Percentiles rank a stretch among this genome's conserved stretches.
Conservation (phyloP, 2,797 vertebrate species). For the Syndactyla subalaris region DNA sequence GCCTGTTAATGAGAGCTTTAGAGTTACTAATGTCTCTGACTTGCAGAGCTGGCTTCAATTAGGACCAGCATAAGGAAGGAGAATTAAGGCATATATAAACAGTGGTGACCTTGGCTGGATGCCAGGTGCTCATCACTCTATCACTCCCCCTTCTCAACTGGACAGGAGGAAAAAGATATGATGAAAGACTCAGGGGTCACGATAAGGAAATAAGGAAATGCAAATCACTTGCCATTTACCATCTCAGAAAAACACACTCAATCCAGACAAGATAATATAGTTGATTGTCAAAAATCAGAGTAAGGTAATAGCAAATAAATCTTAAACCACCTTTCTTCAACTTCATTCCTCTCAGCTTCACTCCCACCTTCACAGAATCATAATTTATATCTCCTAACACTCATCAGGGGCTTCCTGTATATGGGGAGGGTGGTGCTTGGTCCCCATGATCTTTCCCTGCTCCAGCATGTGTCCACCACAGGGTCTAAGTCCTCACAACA, state of each 20-base stretch:
- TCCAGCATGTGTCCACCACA: neutral
- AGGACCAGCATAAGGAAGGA: neutral
- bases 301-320: neutral
- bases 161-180: too few species aligned
- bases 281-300: neutral
- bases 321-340: neutral
- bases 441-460: neutral
- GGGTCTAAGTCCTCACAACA: neutral
- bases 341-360: neutral
- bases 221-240: neutral
- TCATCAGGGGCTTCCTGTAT: neutral
- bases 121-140: neutral
- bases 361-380: neutral
- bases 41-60: neutral
- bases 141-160: neutral
- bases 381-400: neutral
- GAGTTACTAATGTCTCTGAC: neutral
- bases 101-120: neutral
- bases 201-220: neutral
- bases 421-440: neutral
- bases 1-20: neutral
- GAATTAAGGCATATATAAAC: neutral
- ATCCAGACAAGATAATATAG: neutral
- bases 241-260: neutral
- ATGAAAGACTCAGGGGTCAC: neutral